Percentiles rank a stretch among this genome's conserved stretches.
phyloP scores from a whole-genome alignment of 2,888 invertebrate genomes.

The Lagria hirta region DNA sequence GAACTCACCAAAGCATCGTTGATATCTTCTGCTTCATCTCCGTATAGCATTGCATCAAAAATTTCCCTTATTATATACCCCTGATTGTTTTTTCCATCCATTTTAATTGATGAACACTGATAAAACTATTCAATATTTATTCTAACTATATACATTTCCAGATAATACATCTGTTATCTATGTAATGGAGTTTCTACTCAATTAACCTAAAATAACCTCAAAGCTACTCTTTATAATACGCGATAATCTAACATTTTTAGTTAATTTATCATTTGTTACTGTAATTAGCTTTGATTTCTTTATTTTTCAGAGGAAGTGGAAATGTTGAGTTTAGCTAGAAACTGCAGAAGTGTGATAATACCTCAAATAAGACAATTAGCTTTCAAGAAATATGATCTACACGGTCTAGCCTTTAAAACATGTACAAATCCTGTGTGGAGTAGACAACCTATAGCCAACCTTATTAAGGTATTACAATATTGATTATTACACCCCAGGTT shows the following conservation, averaged over 20 bases:
- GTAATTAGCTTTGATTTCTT: too few species aligned
- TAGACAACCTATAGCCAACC: conserved; percentile 29
- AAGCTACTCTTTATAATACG: too few species aligned
- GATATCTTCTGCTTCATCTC: conserved; percentile 37
- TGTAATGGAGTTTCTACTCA: too few species aligned
- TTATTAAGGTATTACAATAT: conserved; percentile 31
- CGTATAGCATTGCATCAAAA: conserved; percentile 47
- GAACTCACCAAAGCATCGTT: conserved; percentile 40
- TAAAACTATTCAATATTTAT: conserved; percentile 7
- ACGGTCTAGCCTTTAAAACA: conserved; percentile 29
- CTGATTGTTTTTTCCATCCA: neutral
- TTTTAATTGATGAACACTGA: conserved; percentile 2
- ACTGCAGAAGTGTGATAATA: conserved; percentile 27
- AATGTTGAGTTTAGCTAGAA: conserved; percentile 42
- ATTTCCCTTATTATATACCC: conserved; percentile 29
- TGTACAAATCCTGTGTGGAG: conserved; percentile 31
- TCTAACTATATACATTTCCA: conserved; percentile 3
- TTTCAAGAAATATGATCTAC: too few species aligned
- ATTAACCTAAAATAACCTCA: too few species aligned
- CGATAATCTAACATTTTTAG: too few species aligned
- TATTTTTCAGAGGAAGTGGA: too few species aligned
- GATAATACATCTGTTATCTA: too few species aligned
- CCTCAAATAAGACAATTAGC: conserved; percentile 32
- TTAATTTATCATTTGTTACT: conserved; percentile 5
- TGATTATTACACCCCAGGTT: neutral